A percentile compares a stretch with the other conserved stretches of the same genome.
phyloP scores from a whole-genome alignment of 1,140 invertebrate species.

The Brachionus angularis region DNA sequence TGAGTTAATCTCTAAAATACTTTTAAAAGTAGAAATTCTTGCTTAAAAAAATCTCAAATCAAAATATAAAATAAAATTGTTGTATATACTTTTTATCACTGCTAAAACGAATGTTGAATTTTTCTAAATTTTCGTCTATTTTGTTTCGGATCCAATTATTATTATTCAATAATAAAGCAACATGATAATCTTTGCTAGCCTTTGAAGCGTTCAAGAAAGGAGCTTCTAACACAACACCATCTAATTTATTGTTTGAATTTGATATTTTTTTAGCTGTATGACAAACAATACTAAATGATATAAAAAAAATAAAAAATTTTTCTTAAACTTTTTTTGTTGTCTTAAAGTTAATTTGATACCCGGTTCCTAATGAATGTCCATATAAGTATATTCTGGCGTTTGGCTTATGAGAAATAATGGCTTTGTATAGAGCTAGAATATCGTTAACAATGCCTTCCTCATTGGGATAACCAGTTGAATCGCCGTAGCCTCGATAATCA shows the following conservation, averaged over 20 bases:
- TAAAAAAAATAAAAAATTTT: background rate
- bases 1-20: conserved; percentile 29
- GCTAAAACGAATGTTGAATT: conserved; percentile 7
- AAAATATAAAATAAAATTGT: background rate
- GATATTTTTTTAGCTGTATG: conserved; percentile 22
- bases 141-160: conserved; percentile 31
- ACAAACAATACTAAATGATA: conserved; percentile 1
- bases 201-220: conserved; percentile 17
- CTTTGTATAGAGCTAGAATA: conserved; percentile 11
- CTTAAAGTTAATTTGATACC: background rate
- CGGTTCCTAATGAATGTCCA: conserved; percentile 27
- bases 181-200: conserved; percentile 37
- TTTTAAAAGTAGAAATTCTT: background rate
- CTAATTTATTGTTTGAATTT: background rate
- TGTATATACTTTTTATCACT: conserved; percentile 14
- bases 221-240: conserved; percentile 38
- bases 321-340: background rate
- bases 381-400: background rate
- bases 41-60: no score
- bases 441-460: conserved; percentile 64
- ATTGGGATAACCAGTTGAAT: conserved; percentile 77
- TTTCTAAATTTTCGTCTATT: conserved; percentile 12
- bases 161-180: conserved; percentile 13
- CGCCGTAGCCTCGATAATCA: conserved; percentile 89
- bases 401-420: background rate